Conservation (phyloP, 2,113 vertebrate genomes). For the Electrona antarctica region DNA sequence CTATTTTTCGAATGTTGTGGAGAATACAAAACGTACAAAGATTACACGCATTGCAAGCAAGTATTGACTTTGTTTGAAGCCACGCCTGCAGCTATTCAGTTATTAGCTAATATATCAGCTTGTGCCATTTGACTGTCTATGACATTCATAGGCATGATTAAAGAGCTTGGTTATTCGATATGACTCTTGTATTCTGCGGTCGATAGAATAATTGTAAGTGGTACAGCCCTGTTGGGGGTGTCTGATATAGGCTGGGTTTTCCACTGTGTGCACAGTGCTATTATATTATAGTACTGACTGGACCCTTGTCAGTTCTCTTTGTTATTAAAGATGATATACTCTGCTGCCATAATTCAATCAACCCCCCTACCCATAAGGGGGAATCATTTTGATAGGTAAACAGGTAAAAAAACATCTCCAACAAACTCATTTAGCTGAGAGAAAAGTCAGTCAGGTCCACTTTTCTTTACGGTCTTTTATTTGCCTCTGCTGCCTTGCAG, state of each 20-base stretch:
- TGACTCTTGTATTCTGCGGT: not conserved
- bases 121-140: slow-evolving; percentile 23
- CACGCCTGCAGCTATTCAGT: slow-evolving; percentile 32
- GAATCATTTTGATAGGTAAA: not conserved
- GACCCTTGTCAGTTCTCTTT: not conserved
- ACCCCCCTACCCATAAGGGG: not conserved
- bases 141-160: slow-evolving; percentile 21
- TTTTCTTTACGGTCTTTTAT: not conserved
- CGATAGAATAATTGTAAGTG: not conserved
- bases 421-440: slow-evolving; percentile 4
- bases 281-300: not conserved
- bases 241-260: slow-evolving; percentile 5
- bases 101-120: slow-evolving; percentile 54
- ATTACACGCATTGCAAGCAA: slow-evolving; percentile 38
- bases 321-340: not conserved
- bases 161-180: slow-evolving; percentile 14
- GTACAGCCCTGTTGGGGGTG: not conserved
- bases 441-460: slow-evolving; percentile 5
- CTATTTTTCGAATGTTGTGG: slow-evolving; percentile 48
- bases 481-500: not conserved
- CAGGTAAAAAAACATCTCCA: not conserved
- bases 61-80: slow-evolving; percentile 24
- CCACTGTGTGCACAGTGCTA: not conserved
- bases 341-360: not conserved
- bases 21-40: slow-evolving; percentile 48